A percentile compares a stretch with the other conserved stretches of the same genome.
phyloP scores from a whole-genome alignment of 2,888 invertebrate genomes.

The Epinotia ramella region DNA sequence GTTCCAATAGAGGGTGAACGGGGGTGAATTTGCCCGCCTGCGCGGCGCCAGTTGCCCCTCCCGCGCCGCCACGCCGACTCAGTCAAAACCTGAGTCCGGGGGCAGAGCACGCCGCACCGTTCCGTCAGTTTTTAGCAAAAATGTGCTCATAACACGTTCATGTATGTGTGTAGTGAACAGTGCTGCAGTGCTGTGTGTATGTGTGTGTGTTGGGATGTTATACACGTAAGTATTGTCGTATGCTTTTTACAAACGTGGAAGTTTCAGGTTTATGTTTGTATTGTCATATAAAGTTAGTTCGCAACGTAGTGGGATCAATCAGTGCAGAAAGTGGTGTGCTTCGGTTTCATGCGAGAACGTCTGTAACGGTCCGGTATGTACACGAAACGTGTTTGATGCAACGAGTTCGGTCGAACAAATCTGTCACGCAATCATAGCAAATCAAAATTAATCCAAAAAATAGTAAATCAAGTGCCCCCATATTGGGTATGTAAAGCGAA shows the following conservation, averaged over 20 bases:
- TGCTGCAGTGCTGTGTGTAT: conserved; percentile 39
- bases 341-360: neutral
- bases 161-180: conserved; percentile 39
- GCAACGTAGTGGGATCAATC: neutral
- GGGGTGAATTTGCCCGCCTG: conserved; percentile 40
- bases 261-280: conserved; percentile 35
- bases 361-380: neutral
- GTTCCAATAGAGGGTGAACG: conserved; percentile 43
- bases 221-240: conserved; percentile 34
- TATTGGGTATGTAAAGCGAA: too few relatives aligned
- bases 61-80: conserved; percentile 29
- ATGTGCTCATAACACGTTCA: conserved; percentile 26
- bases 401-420: too few relatives aligned
- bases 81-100: conserved; percentile 34
- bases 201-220: conserved; percentile 40
- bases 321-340: conserved; percentile 9
- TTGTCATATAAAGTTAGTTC: conserved; percentile 32
- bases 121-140: conserved; percentile 22
- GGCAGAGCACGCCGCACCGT: conserved; percentile 11
- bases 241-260: conserved; percentile 10
- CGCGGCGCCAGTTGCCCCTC: conserved; percentile 41
- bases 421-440: too few relatives aligned
- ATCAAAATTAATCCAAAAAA: too few relatives aligned
- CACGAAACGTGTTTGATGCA: neutral
- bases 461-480: too few relatives aligned